Evolutionary conservation across 2,113 vertebrate genomes (phyloP), one percentile per base, ranked within the genome.

Genomic region (Dissostichus mawsoni): DNA sequence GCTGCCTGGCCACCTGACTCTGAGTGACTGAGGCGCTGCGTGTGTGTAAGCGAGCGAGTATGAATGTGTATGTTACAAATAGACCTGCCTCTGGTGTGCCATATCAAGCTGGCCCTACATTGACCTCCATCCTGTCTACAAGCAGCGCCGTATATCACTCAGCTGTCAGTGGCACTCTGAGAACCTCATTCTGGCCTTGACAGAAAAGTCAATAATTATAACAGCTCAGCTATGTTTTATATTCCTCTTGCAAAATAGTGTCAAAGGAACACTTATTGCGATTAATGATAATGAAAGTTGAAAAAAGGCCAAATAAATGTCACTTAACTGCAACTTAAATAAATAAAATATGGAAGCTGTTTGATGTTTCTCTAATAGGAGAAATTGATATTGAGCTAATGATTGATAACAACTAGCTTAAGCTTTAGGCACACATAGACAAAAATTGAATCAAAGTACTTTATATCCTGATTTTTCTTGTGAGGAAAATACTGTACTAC

Each of bases 1-100:
- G 93, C 82, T 92, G 95, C 95, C 82, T 9, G 75, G 79, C 85
- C 89, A 91, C 88, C 90, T 90, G 91, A 93, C 92, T 89, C 91
- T 91, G 84, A 87, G 77, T 44, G 86, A 87, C 81, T 64, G 74
- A 55, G 65, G 25, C 16, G 48, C 11, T 36, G 83, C 67, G 73
- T 64, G 76, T 81, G 82, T 83, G 80, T 66, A 16, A 48, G 83
- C 84, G 80, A 81, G 79, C n/a, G 58, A 86, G 87, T 74, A 69
- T 80, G 84, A 80, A 83, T 76, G 88, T 84, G 90, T 76, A 87
- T 89, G 90, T 92, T 92, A 92, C 91, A 92, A 94, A 93, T 94
- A 94, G 92, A 92, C 85, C 70, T 87, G 88, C 85, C 74, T 90
- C 85, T 91, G 88, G 87, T 91, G 90, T 89, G 90, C 83, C 87